These are phyloP conservation scores for Melinopterus prodromus DNA, from an alignment of 2,888 invertebrate genomes.

Conservation along the genomic window DNA sequence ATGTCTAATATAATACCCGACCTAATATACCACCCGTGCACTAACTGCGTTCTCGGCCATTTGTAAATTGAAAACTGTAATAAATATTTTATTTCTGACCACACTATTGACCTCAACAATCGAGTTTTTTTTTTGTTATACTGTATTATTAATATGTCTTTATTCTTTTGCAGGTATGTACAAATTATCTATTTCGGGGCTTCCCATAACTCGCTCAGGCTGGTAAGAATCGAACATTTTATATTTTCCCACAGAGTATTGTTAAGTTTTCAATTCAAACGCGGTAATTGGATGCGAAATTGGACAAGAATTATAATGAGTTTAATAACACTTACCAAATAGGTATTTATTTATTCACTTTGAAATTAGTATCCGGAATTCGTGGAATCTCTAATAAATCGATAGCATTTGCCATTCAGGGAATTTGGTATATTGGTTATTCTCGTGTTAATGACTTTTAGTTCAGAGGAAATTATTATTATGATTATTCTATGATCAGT, in stretches of 20 bases:
- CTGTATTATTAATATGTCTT: neutral
- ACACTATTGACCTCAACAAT: neutral
- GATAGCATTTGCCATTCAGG: too few relatives aligned
- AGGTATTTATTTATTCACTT: too few relatives aligned
- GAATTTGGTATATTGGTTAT: too few relatives aligned
- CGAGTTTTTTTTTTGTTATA: neutral
- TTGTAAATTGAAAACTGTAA: neutral
- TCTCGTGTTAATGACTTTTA: too few relatives aligned
- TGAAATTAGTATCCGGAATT: too few relatives aligned
- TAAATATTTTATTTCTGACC: neutral
- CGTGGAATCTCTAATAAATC: too few relatives aligned
- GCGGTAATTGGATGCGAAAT: neutral
- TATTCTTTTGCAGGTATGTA: neutral
- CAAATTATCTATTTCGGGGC: neutral
- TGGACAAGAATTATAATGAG: too few relatives aligned
- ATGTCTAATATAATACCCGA: neutral
- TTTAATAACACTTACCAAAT: too few relatives aligned
- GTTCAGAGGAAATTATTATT: too few relatives aligned
- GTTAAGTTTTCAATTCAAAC: neutral
- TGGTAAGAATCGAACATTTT: neutral
- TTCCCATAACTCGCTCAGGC: neutral
- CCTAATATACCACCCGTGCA: neutral
- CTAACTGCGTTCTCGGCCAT: neutral
- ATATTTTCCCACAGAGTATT: neutral
- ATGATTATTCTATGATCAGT: too few relatives aligned